Conservation (phyloP, 2,888 invertebrate genomes). For the Cephus pulcher region DNA sequence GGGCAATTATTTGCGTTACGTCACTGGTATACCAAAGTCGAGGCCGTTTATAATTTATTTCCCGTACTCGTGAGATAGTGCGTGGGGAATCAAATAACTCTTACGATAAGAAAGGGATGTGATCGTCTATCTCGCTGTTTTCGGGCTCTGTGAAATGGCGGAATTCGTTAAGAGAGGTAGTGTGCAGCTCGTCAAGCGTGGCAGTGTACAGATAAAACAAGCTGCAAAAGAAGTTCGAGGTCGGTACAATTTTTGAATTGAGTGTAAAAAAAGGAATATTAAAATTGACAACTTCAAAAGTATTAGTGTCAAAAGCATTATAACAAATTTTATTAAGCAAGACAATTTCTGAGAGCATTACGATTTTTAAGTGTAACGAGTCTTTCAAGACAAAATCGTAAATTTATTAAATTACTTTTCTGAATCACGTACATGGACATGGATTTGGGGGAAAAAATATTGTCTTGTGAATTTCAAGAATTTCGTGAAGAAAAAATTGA, state of each 20-base stretch:
- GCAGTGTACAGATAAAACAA: conserved; percentile 69
- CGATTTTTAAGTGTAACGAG: neutral
- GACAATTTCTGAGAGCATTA: neutral
- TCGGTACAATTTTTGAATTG: conserved; percentile 46
- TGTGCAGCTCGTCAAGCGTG: conserved; percentile 65
- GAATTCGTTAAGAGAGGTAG: conserved; percentile 61
- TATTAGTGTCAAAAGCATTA: neutral
- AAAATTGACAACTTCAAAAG: neutral
- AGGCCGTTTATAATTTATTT: conserved; percentile 43
- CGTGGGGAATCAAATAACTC: conserved; percentile 36
- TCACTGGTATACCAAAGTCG: conserved; percentile 46
- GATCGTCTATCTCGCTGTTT: conserved; percentile 33
- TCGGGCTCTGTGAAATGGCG: conserved; percentile 55
- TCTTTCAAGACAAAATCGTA: neutral
- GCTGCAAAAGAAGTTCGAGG: conserved; percentile 71
- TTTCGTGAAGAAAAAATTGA: neutral
- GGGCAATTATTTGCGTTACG: conserved; percentile 27
- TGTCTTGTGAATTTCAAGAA: neutral
- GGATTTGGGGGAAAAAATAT: no score
- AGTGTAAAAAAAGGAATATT: neutral
- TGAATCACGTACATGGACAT: no score
- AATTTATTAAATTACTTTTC: neutral
- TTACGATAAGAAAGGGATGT: conserved; percentile 31
- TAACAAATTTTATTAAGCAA: neutral
- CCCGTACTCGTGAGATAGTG: conserved; percentile 37